These are phyloP conservation scores for Acrobasis suavella DNA, from an alignment of 2,888 invertebrate genomes.

Conservation along the genomic window DNA sequence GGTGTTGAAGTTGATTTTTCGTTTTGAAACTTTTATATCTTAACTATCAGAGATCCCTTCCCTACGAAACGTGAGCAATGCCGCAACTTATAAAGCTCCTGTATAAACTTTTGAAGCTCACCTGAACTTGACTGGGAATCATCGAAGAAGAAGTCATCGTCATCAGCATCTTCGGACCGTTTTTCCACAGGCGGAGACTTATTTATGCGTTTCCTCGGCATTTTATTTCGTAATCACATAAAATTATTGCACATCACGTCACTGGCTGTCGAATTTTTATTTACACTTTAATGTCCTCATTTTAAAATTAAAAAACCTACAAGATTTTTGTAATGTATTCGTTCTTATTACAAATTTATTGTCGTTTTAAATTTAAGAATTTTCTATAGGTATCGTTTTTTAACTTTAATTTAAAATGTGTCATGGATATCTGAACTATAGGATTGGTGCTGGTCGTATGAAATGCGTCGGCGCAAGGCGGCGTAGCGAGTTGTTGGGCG, in stretches of 20 bases:
- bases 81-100: too few species aligned
- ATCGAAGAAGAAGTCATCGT: conserved; percentile 75
- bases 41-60: too few species aligned
- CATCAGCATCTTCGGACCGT: conserved; percentile 62
- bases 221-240: conserved; percentile 48
- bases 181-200: conserved; percentile 63
- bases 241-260: conserved; percentile 37
- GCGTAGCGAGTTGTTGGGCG: conserved; percentile 61
- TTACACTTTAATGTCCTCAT: not conserved
- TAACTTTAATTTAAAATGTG: not conserved
- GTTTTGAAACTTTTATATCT: too few species aligned
- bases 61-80: too few species aligned
- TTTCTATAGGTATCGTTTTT: too few species aligned
- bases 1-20: too few species aligned
- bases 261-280: conserved; percentile 37
- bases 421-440: conserved; percentile 29
- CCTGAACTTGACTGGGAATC: conserved; percentile 74
- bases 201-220: conserved; percentile 71
- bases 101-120: conserved; percentile 30
- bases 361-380: not conserved
- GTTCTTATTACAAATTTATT: not conserved
- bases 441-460: conserved; percentile 60
- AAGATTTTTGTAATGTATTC: conserved; percentile 5
- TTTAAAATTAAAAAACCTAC: not conserved
- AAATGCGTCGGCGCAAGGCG: conserved; percentile 64